A percentile compares a stretch with the other conserved stretches of the same genome.
These are phyloP conservation scores for Choloepus hoffmanni DNA, from an alignment of 2,113 vertebrate genomes.

Conservation along the genomic window DNA sequence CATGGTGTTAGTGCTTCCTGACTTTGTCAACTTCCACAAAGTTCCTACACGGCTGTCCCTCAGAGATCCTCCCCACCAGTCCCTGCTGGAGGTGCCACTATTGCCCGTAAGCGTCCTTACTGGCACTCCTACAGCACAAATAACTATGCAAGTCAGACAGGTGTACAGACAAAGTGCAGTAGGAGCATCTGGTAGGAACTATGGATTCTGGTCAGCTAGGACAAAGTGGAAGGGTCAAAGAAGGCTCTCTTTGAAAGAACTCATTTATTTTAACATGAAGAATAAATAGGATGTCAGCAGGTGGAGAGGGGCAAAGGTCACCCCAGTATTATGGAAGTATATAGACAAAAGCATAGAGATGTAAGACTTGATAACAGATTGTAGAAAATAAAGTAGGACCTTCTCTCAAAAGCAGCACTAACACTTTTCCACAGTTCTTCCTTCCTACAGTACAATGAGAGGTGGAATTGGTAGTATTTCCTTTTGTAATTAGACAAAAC, in stretches of 20 bases:
- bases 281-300: not conserved
- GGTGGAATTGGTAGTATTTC: not conserved
- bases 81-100: not conserved
- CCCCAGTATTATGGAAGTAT: not conserved
- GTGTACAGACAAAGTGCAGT: not conserved
- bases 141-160: not conserved
- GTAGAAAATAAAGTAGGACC: not conserved
- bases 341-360: not conserved
- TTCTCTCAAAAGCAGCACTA: not conserved
- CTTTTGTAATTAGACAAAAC: not conserved
- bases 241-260: not conserved
- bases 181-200: not conserved
- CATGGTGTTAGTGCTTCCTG: not conserved
- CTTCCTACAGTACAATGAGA: not conserved
- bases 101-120: no score
- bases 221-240: not conserved
- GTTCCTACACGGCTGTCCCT: not conserved
- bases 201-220: not conserved
- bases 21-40: not conserved
- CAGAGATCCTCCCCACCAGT: not conserved
- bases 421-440: not conserved
- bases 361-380: not conserved
- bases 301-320: not conserved
- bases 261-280: not conserved
- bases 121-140: not conserved